Conservation (phyloP, 1,140 invertebrate genomes). For the Leptinotarsa undecemlineata region DNA sequence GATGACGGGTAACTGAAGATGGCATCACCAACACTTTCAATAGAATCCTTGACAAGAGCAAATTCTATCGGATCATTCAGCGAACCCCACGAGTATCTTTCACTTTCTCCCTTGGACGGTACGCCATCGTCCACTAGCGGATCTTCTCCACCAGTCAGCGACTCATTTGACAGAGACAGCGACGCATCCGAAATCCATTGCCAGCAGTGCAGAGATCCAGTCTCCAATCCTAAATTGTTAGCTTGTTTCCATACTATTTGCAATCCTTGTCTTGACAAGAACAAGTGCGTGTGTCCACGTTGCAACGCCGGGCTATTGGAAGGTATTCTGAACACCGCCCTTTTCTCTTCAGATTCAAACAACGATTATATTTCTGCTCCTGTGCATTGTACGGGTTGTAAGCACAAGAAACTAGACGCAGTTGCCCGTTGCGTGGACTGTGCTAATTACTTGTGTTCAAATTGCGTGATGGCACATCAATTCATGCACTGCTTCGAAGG, state of each 20-base stretch:
- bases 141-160: constrained; percentile 78
- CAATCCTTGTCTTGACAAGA: constrained; percentile 78
- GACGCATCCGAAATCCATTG: constrained; percentile 68
- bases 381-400: constrained; percentile 83
- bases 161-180: constrained; percentile 66
- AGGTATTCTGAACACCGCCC: constrained; percentile 68
- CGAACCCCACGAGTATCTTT: constrained; percentile 67
- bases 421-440: constrained; percentile 93
- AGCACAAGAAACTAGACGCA: constrained; percentile 82
- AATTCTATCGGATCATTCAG: constrained; percentile 84
- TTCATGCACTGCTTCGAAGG: constrained; percentile 99
- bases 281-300: constrained; percentile 80
- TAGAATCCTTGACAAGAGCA: constrained; percentile 86
- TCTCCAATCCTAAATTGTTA: constrained; percentile 72
- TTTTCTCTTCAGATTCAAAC: constrained; percentile 62
- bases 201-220: constrained; percentile 79
- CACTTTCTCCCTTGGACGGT: constrained; percentile 63
- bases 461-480: constrained; percentile 97
- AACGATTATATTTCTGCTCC: constrained; percentile 54
- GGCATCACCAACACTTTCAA: constrained; percentile 84
- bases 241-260: constrained; percentile 85
- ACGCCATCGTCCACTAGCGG: constrained; percentile 80
- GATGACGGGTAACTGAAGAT: constrained; percentile 74
- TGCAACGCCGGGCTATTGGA: constrained; percentile 74
- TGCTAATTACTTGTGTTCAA: constrained; percentile 91